Conservation (phyloP, 2,888 invertebrate species). For the Gryllus longicercus region DNA sequence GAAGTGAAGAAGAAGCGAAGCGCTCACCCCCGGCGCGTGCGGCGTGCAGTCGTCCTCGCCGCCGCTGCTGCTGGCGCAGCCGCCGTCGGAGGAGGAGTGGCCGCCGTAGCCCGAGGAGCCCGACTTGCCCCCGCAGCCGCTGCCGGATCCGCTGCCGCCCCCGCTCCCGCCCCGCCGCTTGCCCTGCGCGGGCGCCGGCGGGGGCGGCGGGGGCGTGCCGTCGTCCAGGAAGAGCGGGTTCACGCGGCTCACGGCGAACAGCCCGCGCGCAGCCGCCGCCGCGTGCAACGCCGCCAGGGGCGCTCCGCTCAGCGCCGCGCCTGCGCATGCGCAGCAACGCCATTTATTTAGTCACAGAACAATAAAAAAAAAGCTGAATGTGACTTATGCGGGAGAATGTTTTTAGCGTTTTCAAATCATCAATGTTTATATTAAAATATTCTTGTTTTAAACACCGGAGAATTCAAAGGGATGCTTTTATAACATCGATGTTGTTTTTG, state of each 20-base stretch:
- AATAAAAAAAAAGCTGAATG: no score
- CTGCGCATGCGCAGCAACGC: background rate
- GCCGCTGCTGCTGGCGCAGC: background rate
- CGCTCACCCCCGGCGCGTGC: no score
- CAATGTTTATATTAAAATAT: no score
- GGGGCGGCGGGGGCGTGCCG: background rate
- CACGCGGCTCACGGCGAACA: background rate
- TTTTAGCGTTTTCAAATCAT: no score
- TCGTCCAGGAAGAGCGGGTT: conserved; percentile 5
- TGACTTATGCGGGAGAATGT: no score
- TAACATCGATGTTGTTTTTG: no score
- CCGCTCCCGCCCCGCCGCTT: background rate
- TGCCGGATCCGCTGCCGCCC: background rate
- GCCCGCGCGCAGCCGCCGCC: background rate
- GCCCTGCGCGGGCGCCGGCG: background rate
- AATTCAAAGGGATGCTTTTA: no score
- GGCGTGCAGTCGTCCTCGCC: background rate
- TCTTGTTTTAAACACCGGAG: no score
- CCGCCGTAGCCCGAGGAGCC: background rate
- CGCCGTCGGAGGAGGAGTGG: background rate
- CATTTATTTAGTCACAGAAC: no score
- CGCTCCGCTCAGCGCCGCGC: background rate
- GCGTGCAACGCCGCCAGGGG: background rate
- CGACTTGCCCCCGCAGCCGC: background rate
- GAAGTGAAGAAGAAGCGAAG: no score